A percentile compares a stretch with the other conserved stretches of the same genome.
Evolutionary conservation across 1,140 invertebrate genomes (phyloP).

Genomic region (Gryon sp.): DNA sequence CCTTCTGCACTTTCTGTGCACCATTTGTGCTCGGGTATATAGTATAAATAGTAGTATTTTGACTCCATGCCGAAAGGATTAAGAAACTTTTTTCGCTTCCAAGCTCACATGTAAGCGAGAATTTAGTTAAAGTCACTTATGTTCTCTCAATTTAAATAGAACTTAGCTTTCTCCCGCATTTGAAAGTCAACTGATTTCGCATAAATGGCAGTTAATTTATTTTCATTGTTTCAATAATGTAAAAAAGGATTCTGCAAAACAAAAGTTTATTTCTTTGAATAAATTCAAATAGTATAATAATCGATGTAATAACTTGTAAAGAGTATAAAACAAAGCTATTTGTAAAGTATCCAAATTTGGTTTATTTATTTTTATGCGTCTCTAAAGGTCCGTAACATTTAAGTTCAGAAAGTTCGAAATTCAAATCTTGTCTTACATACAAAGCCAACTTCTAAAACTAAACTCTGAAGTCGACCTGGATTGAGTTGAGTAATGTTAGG

Average conservation of each 20-base stretch:
- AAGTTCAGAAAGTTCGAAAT: conserved; percentile 11
- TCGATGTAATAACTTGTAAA: no score
- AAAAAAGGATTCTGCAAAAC: no score
- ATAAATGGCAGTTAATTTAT: no score
- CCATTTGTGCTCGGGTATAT: conserved; percentile 5
- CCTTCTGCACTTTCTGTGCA: neutral
- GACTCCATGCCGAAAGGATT: conserved; percentile 34
- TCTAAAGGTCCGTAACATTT: conserved; percentile 23
- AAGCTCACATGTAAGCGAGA: conserved; percentile 6
- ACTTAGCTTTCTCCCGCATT: no score
- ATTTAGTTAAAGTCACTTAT: conserved; percentile 42
- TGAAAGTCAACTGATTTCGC: no score
- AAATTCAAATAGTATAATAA: no score
- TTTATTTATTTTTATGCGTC: conserved; percentile 19
- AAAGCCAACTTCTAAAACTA: conserved; percentile 31
- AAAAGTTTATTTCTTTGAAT: no score
- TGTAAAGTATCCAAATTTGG: neutral
- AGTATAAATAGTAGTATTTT: conserved; percentile 41
- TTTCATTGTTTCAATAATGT: no score
- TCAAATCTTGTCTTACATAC: conserved; percentile 28
- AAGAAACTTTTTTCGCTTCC: conserved; percentile 43
- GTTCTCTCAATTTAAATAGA: conserved; percentile 10
- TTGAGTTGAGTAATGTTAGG: conserved; percentile 31
- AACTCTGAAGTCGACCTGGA: conserved; percentile 26
- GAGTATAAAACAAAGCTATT: no score